phyloP scores from a whole-genome alignment of 2,888 invertebrate species.

The Scaptomyza flava region DNA sequence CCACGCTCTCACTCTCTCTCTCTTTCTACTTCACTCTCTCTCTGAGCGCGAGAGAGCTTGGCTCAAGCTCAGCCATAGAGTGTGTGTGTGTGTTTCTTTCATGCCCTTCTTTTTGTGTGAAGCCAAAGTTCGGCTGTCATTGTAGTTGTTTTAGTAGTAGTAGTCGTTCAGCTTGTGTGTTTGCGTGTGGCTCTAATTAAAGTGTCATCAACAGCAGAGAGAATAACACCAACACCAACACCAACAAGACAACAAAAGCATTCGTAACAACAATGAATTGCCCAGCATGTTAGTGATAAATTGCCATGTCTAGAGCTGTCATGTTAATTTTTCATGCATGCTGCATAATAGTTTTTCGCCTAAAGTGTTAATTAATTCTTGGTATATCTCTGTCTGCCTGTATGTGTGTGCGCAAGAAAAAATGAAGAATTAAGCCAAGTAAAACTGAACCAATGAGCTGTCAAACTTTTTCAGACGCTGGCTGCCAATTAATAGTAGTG shows the following conservation, averaged over 20 bases:
- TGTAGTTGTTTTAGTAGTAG: slow-evolving; percentile 5
- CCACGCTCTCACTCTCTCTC: not conserved
- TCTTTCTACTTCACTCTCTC: slow-evolving; percentile 13
- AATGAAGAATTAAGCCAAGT: slow-evolving; percentile 1
- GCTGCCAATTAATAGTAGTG: not conserved
- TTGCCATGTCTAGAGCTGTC: slow-evolving; percentile 80
- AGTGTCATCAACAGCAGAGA: slow-evolving; percentile 74
- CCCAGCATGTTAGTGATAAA: slow-evolving; percentile 77
- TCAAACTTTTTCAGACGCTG: no score
- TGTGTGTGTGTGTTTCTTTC: slow-evolving; percentile 5
- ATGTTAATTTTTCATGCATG: slow-evolving; percentile 77
- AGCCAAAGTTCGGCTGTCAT: slow-evolving; percentile 8
- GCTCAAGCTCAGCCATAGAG: not conserved
- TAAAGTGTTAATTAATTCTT: slow-evolving; percentile 79
- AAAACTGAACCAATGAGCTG: not conserved
- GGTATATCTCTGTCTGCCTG: slow-evolving; percentile 56
- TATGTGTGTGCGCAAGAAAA: no score
- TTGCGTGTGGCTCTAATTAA: slow-evolving; percentile 80
- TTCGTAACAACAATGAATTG: slow-evolving; percentile 26
- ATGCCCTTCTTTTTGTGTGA: slow-evolving; percentile 5
- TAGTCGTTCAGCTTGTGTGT: slow-evolving; percentile 48
- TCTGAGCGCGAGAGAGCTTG: slow-evolving; percentile 6
- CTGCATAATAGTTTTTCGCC: slow-evolving; percentile 75
- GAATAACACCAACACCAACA: slow-evolving; percentile 32
- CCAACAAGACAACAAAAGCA: not conserved